Conservation (phyloP, 1,140 invertebrate genomes). For the Anadara kagoshimensis region DNA sequence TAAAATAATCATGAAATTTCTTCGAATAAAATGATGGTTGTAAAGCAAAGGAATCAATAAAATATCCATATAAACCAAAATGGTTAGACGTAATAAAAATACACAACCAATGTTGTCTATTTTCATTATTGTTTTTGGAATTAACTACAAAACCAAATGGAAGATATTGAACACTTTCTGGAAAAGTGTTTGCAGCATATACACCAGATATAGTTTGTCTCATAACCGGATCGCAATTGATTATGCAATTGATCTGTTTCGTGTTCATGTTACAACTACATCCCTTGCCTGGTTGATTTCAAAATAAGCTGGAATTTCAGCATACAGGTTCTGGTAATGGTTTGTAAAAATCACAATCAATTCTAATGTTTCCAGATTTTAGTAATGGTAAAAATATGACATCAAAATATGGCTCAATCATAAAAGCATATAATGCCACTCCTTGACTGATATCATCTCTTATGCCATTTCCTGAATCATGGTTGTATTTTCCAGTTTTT, state of each 20-base stretch:
- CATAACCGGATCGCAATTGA: conserved; percentile 1
- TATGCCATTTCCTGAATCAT: not conserved
- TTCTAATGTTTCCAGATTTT: conserved; percentile 7
- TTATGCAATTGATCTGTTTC: not conserved
- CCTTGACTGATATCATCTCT: not conserved
- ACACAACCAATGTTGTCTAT: no score
- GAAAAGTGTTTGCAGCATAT: not conserved
- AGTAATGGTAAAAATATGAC: not conserved
- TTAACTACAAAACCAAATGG: no score
- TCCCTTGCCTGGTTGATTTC: conserved; percentile 9
- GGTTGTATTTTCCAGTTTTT: conserved; percentile 5
- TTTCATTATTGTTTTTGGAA: no score
- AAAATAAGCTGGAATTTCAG: not conserved
- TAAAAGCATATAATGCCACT: conserved; percentile 16
- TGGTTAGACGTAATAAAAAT: no score
- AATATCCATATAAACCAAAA: no score
- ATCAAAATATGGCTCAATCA: not conserved
- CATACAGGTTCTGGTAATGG: not conserved
- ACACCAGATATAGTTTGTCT: not conserved
- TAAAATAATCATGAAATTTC: no score
- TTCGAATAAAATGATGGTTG: no score
- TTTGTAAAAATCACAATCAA: not conserved
- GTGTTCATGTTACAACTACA: not conserved
- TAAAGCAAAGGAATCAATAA: no score
- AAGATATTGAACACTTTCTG: no score